These are phyloP conservation scores for Hyposoter dolosus DNA, from an alignment of 2,888 invertebrate species.

Conservation along the genomic window DNA sequence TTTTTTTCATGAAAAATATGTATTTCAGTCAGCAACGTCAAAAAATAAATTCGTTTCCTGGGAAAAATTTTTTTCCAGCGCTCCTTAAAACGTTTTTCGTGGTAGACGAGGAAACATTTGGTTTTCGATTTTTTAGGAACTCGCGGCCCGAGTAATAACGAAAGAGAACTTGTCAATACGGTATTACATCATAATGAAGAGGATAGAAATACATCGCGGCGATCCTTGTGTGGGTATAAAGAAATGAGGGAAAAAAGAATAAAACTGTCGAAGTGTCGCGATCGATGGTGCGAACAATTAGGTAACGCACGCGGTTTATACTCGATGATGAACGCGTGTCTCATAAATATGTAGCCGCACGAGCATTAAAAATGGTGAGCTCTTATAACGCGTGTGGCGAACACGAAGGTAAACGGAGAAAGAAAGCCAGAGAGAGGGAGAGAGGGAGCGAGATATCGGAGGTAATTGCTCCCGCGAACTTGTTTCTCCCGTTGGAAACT, in stretches of 20 bases:
- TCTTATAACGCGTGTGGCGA: slow-evolving; percentile 31
- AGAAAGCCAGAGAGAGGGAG: background rate
- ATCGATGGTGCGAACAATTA: slow-evolving; percentile 62
- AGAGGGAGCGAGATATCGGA: slow-evolving; percentile 32
- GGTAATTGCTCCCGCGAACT: slow-evolving; percentile 56
- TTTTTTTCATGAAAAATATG: too few species aligned
- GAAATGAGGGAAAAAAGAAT: slow-evolving; percentile 11
- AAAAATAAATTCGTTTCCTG: too few species aligned
- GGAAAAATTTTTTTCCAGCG: too few species aligned
- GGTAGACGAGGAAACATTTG: background rate
- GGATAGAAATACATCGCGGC: slow-evolving; percentile 28
- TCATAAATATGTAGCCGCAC: slow-evolving; percentile 62
- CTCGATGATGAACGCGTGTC: slow-evolving; percentile 41
- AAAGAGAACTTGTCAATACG: background rate
- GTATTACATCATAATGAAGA: slow-evolving; percentile 31
- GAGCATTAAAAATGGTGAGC: slow-evolving; percentile 42
- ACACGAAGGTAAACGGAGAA: background rate
- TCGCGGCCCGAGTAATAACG: background rate
- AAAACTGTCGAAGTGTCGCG: slow-evolving; percentile 46
- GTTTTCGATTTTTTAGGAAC: background rate
- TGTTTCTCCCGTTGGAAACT: slow-evolving; percentile 36
- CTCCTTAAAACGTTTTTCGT: too few species aligned
- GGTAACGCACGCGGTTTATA: slow-evolving; percentile 23
- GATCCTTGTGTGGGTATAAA: slow-evolving; percentile 13
- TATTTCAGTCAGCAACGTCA: too few species aligned